These are phyloP conservation scores for Limenitis camilla DNA, from an alignment of 2,888 invertebrate genomes.

Conservation along the genomic window DNA sequence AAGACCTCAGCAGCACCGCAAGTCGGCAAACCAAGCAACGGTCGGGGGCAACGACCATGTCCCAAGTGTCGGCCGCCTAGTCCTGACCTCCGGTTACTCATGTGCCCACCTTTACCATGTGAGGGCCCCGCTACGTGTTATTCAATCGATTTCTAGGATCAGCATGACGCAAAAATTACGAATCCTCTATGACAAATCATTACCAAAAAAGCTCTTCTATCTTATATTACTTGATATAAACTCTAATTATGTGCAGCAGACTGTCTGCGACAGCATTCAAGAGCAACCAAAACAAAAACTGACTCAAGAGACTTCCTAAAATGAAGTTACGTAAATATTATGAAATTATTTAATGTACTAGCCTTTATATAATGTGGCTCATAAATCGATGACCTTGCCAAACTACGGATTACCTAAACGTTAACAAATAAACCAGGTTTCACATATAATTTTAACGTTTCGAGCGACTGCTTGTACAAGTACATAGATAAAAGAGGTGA, in stretches of 20 bases:
- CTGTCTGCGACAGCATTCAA: too few relatives aligned
- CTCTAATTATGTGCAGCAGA: too few relatives aligned
- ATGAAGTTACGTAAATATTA: constrained; percentile 10
- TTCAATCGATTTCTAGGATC: too few relatives aligned
- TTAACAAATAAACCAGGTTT: not conserved
- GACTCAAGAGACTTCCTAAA: not conserved
- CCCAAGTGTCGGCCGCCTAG: constrained; percentile 49
- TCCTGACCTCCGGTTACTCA: constrained; percentile 40
- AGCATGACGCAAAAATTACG: too few relatives aligned
- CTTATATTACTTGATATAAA: too few relatives aligned
- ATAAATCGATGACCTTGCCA: constrained; percentile 4
- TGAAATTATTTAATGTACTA: constrained; percentile 11
- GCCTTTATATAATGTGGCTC: not conserved
- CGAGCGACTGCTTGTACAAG: constrained; percentile 34
- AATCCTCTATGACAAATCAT: too few relatives aligned
- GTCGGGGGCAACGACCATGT: constrained; percentile 72
- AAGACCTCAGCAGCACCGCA: constrained; percentile 68
- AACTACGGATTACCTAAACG: not conserved
- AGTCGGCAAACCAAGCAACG: constrained; percentile 62
- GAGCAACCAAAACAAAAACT: not conserved
- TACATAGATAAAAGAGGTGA: constrained; percentile 34
- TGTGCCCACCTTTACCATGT: constrained; percentile 16
- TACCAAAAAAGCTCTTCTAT: too few relatives aligned
- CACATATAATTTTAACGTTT: constrained; percentile 27
- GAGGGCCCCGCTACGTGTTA: constrained; percentile 12